A percentile compares a stretch with the other conserved stretches of the same genome.
These are phyloP conservation scores for Labia minor DNA, from an alignment of 2,888 invertebrate genomes.

Conservation along the genomic window DNA sequence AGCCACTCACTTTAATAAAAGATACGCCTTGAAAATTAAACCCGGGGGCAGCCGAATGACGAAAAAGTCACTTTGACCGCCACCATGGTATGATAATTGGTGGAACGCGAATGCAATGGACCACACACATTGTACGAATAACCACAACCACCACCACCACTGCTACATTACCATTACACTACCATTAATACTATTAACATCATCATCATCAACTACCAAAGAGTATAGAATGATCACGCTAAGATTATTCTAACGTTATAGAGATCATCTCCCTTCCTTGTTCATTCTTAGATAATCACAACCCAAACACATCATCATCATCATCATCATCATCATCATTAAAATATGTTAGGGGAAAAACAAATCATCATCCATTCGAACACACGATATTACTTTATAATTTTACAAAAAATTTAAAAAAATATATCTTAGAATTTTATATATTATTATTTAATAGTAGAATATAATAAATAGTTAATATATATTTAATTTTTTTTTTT, in stretches of 20 bases:
- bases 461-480: neutral
- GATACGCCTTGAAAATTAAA: neutral
- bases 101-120: neutral
- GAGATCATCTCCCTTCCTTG: too few species aligned
- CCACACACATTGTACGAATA: neutral
- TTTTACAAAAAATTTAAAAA: neutral
- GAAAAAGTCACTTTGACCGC: neutral
- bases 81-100: neutral
- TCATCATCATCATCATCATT: too few species aligned
- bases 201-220: too few species aligned
- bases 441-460: neutral
- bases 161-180: too few species aligned
- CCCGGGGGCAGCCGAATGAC: neutral
- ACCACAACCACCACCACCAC: neutral
- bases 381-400: neutral
- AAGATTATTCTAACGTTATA: too few species aligned
- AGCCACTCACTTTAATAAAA: neutral
- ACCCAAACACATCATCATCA: too few species aligned
- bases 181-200: too few species aligned
- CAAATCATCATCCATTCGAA: too few species aligned
- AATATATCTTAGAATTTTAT: neutral
- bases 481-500: neutral
- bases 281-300: too few species aligned
- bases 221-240: too few species aligned
- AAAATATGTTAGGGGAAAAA: too few species aligned